phyloP scores from a whole-genome alignment of 2,888 invertebrate genomes.

The Eurytoma californica region DNA sequence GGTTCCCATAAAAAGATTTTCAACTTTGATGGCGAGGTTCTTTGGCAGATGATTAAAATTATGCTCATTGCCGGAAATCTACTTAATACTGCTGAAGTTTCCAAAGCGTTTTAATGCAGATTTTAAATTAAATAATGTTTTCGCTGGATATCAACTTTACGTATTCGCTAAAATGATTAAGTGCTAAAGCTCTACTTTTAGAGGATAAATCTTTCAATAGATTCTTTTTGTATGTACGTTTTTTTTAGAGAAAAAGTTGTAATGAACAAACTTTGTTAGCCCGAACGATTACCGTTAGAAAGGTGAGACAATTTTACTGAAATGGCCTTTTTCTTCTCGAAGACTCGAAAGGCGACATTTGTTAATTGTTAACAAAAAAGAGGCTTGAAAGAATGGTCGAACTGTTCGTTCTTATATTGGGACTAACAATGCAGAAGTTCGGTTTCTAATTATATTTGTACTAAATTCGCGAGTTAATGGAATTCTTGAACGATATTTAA shows the following conservation, averaged over 20 bases:
- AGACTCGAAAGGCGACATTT: not conserved
- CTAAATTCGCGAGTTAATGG: too few relatives aligned
- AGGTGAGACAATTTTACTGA: constrained; percentile 16
- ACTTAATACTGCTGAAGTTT: not conserved
- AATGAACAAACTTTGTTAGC: constrained; percentile 13
- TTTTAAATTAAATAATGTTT: not conserved
- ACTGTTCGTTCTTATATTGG: too few relatives aligned
- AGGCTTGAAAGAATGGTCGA: too few relatives aligned
- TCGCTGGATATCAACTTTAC: constrained; percentile 1
- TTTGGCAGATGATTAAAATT: not conserved
- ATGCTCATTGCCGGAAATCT: not conserved
- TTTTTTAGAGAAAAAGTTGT: not conserved
- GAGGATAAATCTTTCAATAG: not conserved
- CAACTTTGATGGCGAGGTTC: not conserved
- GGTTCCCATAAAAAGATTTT: not conserved
- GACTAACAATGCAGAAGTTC: too few relatives aligned
- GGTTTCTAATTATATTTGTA: too few relatives aligned
- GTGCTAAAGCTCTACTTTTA: not conserved
- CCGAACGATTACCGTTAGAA: constrained; percentile 24
- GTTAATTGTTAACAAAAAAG: too few relatives aligned
- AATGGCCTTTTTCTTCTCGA: constrained; percentile 4
- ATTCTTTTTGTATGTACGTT: not conserved
- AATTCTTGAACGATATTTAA: too few relatives aligned
- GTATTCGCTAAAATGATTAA: constrained; percentile 1
- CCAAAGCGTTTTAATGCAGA: not conserved